Conservation (phyloP, 2,888 invertebrate genomes). For the Spatulosminthurus flaviceps region DNA sequence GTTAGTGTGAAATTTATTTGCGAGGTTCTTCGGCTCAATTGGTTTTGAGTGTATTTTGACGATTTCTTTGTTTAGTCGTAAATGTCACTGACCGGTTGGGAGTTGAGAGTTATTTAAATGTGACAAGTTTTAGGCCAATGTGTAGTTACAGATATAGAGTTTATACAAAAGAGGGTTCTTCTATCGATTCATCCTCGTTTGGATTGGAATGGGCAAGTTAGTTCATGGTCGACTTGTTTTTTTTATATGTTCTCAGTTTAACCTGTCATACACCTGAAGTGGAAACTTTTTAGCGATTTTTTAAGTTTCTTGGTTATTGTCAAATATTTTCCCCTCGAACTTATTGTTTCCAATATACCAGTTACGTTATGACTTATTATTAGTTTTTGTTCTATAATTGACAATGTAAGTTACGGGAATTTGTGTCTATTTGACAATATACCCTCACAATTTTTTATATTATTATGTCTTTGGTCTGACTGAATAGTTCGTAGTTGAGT, state of each 20-base stretch:
- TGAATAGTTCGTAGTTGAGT: too few species aligned
- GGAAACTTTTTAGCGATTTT: neutral
- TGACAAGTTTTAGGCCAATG: neutral
- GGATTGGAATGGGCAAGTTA: neutral
- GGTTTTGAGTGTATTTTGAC: neutral
- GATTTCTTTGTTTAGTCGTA: conserved; percentile 18
- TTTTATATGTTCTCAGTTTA: neutral
- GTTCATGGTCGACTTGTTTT: conserved; percentile 9
- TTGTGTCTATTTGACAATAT: too few species aligned
- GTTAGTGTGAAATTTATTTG: neutral
- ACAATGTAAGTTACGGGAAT: too few species aligned
- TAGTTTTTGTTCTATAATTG: too few species aligned
- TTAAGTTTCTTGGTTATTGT: neutral
- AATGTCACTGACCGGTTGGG: conserved; percentile 12
- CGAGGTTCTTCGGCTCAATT: neutral
- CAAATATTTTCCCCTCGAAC: too few species aligned
- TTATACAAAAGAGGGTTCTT: neutral
- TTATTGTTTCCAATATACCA: too few species aligned
- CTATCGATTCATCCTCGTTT: neutral
- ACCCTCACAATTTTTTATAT: too few species aligned
- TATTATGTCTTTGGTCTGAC: too few species aligned
- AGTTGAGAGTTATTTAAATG: neutral
- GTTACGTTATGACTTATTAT: too few species aligned
- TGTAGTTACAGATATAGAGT: neutral
- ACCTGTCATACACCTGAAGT: neutral